phyloP scores from a whole-genome alignment of 2,113 vertebrate genomes.

The Lagopus muta region DNA sequence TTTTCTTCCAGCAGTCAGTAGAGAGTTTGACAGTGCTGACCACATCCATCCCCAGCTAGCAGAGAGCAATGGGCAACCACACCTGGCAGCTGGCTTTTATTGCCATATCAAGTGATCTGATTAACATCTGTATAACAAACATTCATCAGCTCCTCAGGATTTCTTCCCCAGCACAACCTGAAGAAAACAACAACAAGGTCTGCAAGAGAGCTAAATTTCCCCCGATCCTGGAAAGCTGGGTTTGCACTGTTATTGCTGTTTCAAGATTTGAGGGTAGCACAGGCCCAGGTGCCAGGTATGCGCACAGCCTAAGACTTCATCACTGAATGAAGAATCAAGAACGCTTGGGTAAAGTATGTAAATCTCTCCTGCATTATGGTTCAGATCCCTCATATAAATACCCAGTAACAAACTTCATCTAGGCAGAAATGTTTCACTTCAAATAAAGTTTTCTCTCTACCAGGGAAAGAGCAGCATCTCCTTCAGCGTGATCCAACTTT shows the following conservation, averaged over 20 bases:
- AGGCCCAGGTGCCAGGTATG: background rate
- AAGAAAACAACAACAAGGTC: background rate
- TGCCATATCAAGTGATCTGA: background rate
- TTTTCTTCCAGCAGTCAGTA: background rate
- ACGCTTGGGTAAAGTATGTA: background rate
- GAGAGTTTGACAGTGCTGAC: background rate
- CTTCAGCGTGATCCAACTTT: background rate
- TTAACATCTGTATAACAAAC: background rate
- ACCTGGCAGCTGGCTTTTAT: background rate
- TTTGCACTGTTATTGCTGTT: background rate
- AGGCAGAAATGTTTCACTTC: background rate
- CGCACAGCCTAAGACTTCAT: accelerated
- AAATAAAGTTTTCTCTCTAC: background rate
- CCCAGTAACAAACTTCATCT: background rate
- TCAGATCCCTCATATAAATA: background rate
- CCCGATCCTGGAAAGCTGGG: background rate
- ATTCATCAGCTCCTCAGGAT: background rate
- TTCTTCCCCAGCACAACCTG: background rate
- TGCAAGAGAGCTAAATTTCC: background rate
- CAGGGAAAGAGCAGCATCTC: background rate
- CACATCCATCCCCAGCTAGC: background rate
- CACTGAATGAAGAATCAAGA: background rate
- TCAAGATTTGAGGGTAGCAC: accelerated
- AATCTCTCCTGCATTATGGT: background rate
- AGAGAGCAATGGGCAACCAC: background rate